Evolutionary conservation across 2,888 invertebrate genomes (phyloP).

Genomic region (Polyommatus icarus): DNA sequence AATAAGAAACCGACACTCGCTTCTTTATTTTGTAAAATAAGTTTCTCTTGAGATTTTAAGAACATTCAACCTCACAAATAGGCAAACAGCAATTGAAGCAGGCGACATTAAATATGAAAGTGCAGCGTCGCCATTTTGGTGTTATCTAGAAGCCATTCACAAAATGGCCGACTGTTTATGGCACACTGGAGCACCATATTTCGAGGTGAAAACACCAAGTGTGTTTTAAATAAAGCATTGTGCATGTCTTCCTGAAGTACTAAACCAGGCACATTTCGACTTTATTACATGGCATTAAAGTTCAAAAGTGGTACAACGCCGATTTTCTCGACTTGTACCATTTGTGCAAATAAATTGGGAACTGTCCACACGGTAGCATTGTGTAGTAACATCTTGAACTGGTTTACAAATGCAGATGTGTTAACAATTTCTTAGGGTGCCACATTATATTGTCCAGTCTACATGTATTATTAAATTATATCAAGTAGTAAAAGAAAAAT

Average conservation of each 20-base stretch:
- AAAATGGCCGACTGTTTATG: conserved; percentile 51
- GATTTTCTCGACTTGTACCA: background rate
- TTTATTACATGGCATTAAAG: background rate
- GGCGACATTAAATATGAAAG: conserved; percentile 29
- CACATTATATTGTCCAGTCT: background rate
- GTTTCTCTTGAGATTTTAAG: background rate
- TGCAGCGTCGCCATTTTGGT: conserved; percentile 28
- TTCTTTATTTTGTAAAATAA: background rate
- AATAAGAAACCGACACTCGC: background rate
- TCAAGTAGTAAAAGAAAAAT: too few species aligned
- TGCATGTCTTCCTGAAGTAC: conserved; percentile 9
- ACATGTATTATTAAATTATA: too few species aligned
- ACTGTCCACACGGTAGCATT: background rate
- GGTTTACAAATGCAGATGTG: background rate
- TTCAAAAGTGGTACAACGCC: background rate
- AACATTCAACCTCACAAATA: background rate
- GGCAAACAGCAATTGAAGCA: conserved; percentile 25
- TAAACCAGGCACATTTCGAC: background rate
- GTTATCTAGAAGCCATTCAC: conserved; percentile 46
- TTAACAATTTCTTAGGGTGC: background rate
- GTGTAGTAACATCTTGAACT: background rate
- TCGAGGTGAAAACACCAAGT: conserved; percentile 38
- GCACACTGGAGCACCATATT: conserved; percentile 47
- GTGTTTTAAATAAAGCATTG: conserved; percentile 32
- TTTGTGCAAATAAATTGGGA: conserved; percentile 21